Base-by-base conservation (phyloP, 2,113 vertebrate species). In the Nycticorax nycticorax region DNA sequence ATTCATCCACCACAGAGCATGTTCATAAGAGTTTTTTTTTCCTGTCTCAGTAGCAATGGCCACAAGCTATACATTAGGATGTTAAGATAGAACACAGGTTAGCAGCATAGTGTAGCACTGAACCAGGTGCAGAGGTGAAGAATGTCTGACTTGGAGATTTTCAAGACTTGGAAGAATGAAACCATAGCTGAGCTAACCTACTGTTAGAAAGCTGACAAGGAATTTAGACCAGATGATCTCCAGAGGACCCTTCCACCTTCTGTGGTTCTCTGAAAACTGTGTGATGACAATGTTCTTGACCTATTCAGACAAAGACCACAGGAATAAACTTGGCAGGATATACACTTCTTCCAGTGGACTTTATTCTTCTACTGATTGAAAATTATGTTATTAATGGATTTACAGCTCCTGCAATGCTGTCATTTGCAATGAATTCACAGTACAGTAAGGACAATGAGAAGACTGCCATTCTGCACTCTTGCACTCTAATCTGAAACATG, bases 391-490 rank as follows among this genome's bases (percentile, higher is more conserved):
- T 35, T 71, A 89, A 84, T 21, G 12, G 71, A 19, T 92, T 74
- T 81, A 50, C 32, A 89, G 37, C 16, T 87, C 27, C 52, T 55
- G 4, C 7, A 55, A 12, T 37, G 5, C 30, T 81, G 35, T 10
- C 18, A 37, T 82, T 72, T 63, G 24, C 22, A 78, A 55, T 41
- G 9, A 87, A 56, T 35, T 62, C 22, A 43, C 41, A 41, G 10
- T 57, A 48, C 10, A 78, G 7, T 47, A 74, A 64, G 18, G 82
- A 81, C 17, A 84, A 32, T n/a, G 10, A 72, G 12, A 55, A 78
- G 41, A 59, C 26, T 71, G 43, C 2, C 0, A 0, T 78, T 91
- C 28, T 71, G 12, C 15, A 62, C 12, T 71, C 9, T 6, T 30
- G 13, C 74, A 10, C 4, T 82, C 21, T 59, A 33, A 35, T 2